Evolutionary conservation across 2,113 vertebrate genomes (phyloP).

Genomic region (Notiomystis cincta): DNA sequence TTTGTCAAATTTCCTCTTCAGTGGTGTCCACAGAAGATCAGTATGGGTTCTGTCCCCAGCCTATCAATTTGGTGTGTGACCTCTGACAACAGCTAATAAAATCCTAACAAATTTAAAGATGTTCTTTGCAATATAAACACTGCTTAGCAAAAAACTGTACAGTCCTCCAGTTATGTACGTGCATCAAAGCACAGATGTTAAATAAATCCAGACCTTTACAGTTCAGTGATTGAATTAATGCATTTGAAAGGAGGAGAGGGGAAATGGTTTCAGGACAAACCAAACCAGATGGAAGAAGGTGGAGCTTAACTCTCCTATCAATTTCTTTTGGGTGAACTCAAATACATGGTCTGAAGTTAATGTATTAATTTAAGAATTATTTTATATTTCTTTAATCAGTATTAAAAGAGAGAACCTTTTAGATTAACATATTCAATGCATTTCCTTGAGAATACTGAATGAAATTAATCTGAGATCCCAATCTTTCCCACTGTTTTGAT

Average conservation of each 20-base stretch:
- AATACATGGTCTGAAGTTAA: neutral
- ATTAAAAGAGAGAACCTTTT: neutral
- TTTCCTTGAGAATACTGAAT: neutral
- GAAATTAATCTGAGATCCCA: neutral
- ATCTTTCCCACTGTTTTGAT: neutral
- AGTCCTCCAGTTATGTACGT: neutral
- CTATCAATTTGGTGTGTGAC: neutral
- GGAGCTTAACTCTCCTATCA: neutral
- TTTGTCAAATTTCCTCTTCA: neutral
- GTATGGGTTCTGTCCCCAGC: rapidly evolving
- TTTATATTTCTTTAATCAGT: neutral
- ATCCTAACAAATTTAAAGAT: neutral
- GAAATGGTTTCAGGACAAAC: slow-evolving; percentile 45
- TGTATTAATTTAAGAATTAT: neutral
- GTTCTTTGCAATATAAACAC: neutral
- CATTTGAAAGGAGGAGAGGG: neutral
- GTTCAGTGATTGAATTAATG: slow-evolving; percentile 23
- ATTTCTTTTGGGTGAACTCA: neutral
- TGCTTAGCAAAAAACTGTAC: neutral
- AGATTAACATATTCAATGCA: neutral
- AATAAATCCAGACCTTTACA: slow-evolving; percentile 14
- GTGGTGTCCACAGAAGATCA: neutral
- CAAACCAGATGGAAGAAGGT: slow-evolving; percentile 29
- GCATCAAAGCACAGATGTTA: slow-evolving; percentile 41
- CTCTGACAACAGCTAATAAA: neutral